Percentiles rank a stretch among this genome's conserved stretches.
phyloP scores from a whole-genome alignment of 2,888 invertebrate genomes.

The Caenorhabditis japonica region DNA sequence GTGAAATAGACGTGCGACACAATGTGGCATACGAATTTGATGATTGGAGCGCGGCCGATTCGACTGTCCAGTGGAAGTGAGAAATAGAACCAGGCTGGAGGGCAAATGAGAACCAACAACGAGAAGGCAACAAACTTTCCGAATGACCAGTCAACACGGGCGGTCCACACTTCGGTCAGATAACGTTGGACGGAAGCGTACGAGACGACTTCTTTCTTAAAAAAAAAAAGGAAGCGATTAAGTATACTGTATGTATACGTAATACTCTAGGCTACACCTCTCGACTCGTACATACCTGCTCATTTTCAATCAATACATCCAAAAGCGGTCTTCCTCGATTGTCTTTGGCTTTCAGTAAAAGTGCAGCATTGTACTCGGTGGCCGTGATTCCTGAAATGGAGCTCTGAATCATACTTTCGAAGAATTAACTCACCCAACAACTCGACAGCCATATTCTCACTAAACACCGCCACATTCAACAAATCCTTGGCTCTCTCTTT shows the following conservation, averaged over 20 bases:
- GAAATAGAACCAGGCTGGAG: constrained; percentile 84
- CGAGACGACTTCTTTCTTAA: constrained; percentile 76
- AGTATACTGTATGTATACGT: background rate
- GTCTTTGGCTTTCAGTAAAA: constrained; percentile 94
- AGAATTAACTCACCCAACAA: constrained; percentile 81
- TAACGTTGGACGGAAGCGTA: constrained; percentile 79
- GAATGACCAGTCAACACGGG: constrained; percentile 94
- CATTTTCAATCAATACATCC: constrained; percentile 90
- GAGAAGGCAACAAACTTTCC: constrained; percentile 94
- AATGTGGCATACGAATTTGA: constrained; percentile 99
- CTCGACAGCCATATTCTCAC: constrained; percentile 97
- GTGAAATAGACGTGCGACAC: constrained; percentile 98
- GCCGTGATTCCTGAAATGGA: constrained; percentile 67
- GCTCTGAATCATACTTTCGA: no score
- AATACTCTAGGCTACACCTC: background rate
- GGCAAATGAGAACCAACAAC: constrained; percentile 91
- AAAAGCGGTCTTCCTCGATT: constrained; percentile 88
- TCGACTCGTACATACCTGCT: constrained; percentile 83
- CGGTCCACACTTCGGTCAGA: constrained; percentile 93
- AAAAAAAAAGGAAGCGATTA: background rate
- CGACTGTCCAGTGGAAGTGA: constrained; percentile 74
- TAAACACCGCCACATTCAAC: constrained; percentile 93
- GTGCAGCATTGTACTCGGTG: constrained; percentile 86
- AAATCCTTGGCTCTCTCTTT: constrained; percentile 94
- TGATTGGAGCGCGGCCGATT: constrained; percentile 92